phyloP scores from a whole-genome alignment of 2,113 vertebrate genomes.

The Tangachromis dhanisi region DNA sequence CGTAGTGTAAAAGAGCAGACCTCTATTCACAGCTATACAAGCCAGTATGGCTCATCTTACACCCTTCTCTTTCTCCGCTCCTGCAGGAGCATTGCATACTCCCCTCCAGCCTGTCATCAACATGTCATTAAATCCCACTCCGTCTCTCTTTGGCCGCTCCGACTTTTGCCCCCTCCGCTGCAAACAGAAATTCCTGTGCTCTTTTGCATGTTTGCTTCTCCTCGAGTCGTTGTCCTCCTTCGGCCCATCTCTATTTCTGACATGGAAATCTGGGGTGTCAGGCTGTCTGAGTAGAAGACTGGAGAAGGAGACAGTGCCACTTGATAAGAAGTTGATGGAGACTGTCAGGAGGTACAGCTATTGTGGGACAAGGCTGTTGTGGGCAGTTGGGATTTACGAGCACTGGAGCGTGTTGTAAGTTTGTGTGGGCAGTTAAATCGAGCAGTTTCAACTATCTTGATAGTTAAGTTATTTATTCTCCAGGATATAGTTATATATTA shows the following conservation, averaged over 20 bases:
- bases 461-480: background rate
- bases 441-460: background rate
- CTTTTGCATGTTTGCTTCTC: background rate
- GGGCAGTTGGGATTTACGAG: background rate
- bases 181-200: conserved; percentile 30
- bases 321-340: conserved; percentile 12
- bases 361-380: conserved; percentile 8
- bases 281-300: background rate
- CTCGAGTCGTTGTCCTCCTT: background rate
- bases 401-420: background rate
- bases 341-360: conserved; percentile 30
- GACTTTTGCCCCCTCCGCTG: background rate
- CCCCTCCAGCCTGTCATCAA: conserved; percentile 59
- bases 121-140: conserved; percentile 48
- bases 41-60: conserved; percentile 29
- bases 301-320: background rate
- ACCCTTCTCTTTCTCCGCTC: background rate
- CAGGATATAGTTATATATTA: background rate
- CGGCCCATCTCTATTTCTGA: conserved; percentile 37
- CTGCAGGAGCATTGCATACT: conserved; percentile 8
- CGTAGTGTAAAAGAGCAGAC: background rate
- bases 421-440: background rate
- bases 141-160: background rate
- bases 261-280: conserved; percentile 10
- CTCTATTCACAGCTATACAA: conserved; percentile 22